A percentile compares a stretch with the other conserved stretches of the same genome.
phyloP scores from a whole-genome alignment of 2,797 vertebrate genomes.

The Oophaga sylvatica region DNA sequence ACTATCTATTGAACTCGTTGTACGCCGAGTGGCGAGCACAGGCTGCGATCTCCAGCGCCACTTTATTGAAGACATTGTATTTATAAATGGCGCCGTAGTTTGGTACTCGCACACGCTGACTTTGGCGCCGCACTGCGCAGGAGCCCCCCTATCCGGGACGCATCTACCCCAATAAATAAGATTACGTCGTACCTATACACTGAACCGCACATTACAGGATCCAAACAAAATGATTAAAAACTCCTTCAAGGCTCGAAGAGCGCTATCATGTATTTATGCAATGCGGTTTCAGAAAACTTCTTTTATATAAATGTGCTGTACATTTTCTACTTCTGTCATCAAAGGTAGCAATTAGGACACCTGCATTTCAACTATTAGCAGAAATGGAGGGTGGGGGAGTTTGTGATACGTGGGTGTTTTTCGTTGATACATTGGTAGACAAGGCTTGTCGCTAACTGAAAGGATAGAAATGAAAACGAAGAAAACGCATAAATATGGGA shows the following conservation, averaged over 20 bases:
- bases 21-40: too few relatives aligned
- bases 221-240: neutral
- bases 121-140: too few relatives aligned
- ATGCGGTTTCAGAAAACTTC: neutral
- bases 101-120: too few relatives aligned
- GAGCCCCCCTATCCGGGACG: too few relatives aligned
- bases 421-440: neutral
- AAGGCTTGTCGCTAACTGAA: neutral
- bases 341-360: conserved; percentile 40
- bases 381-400: neutral
- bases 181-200: neutral
- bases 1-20: neutral
- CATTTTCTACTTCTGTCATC: conserved; percentile 34
- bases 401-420: conserved; percentile 20
- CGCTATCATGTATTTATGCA: neutral
- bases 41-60: too few relatives aligned
- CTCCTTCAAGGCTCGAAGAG: neutral
- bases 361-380: conserved; percentile 16
- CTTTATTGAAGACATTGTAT: too few relatives aligned
- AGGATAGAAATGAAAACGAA: neutral
- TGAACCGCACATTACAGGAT: neutral
- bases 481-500: neutral
- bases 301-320: conserved; percentile 11
- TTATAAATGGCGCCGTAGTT: too few relatives aligned
- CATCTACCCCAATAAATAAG: too few relatives aligned